These are phyloP conservation scores for Tragelaphus scriptus DNA, from an alignment of 2,113 vertebrate species.

Conservation along the genomic window DNA sequence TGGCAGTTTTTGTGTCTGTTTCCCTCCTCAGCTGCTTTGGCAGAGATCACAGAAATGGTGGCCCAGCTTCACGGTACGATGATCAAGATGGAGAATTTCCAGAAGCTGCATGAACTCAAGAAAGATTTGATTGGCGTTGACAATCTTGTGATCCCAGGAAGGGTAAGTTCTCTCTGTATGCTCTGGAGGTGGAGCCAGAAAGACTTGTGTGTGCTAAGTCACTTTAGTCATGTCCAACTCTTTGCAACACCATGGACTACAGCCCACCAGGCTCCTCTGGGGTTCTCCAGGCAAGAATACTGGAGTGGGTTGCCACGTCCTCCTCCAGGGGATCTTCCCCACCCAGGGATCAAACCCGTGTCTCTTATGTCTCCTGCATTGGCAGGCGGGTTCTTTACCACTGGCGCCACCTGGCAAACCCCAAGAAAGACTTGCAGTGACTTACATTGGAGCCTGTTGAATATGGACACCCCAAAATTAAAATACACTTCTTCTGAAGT, in stretches of 20 bases:
- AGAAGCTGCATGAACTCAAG: constrained; percentile 96
- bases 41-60: constrained; percentile 94
- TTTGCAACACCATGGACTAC: neutral
- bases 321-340: neutral
- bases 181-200: neutral
- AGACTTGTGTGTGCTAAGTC: neutral
- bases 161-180: constrained; percentile 80
- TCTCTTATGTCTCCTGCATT: neutral
- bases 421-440: neutral
- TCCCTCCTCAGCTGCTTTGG: constrained; percentile 88
- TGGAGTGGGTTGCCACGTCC: neutral
- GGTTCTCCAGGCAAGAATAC: neutral
- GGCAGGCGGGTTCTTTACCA: neutral
- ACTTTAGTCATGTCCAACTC: neutral
- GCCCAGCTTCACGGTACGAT: constrained; percentile 91
- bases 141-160: constrained; percentile 89
- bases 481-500: neutral
- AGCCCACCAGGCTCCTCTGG: neutral
- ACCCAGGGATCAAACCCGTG: neutral
- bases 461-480: neutral
- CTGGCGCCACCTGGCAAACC: neutral
- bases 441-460: neutral
- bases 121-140: constrained; percentile 95
- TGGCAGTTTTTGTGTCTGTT: neutral
- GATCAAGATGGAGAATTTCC: constrained; percentile 98